These are phyloP conservation scores for Chrysomela aeneicollis DNA, from an alignment of 2,888 invertebrate genomes.

Conservation along the genomic window DNA sequence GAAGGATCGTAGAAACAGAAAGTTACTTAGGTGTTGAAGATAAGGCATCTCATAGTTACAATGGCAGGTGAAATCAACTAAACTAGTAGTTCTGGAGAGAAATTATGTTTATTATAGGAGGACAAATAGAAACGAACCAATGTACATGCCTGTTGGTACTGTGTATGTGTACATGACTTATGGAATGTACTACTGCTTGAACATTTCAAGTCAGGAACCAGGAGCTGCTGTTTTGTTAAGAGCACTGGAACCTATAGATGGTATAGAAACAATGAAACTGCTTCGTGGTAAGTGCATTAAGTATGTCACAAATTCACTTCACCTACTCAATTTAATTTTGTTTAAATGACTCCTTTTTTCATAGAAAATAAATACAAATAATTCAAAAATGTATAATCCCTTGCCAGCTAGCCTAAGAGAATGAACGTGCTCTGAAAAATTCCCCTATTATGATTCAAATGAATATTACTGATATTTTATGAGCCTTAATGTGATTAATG, in stretches of 20 bases:
- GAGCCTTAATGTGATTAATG: too few relatives aligned
- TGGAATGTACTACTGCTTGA: constrained; percentile 78
- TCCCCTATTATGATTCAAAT: too few relatives aligned
- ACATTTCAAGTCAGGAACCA: constrained; percentile 71
- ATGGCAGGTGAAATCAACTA: constrained; percentile 58
- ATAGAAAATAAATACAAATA: too few relatives aligned
- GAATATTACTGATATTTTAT: too few relatives aligned
- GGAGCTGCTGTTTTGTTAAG: constrained; percentile 75
- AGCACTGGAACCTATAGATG: constrained; percentile 71
- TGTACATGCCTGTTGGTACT: constrained; percentile 78
- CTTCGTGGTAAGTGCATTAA: constrained; percentile 50
- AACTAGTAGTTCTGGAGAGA: not conserved
- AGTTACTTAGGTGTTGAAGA: constrained; percentile 73
- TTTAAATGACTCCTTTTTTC: too few relatives aligned
- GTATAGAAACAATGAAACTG: constrained; percentile 66
- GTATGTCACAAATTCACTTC: too few relatives aligned
- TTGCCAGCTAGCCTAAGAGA: too few relatives aligned
- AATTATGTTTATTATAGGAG: constrained; percentile 54
- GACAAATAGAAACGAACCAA: constrained; percentile 71
- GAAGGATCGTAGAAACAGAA: constrained; percentile 77
- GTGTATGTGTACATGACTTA: constrained; percentile 77
- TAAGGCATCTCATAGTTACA: constrained; percentile 71
- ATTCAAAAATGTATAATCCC: too few relatives aligned
- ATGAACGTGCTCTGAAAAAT: too few relatives aligned
- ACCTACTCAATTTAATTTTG: too few relatives aligned